These are phyloP conservation scores for Phenganax subtilis DNA, from an alignment of 92 coral and sea anemone species.

Conservation along the genomic window DNA sequence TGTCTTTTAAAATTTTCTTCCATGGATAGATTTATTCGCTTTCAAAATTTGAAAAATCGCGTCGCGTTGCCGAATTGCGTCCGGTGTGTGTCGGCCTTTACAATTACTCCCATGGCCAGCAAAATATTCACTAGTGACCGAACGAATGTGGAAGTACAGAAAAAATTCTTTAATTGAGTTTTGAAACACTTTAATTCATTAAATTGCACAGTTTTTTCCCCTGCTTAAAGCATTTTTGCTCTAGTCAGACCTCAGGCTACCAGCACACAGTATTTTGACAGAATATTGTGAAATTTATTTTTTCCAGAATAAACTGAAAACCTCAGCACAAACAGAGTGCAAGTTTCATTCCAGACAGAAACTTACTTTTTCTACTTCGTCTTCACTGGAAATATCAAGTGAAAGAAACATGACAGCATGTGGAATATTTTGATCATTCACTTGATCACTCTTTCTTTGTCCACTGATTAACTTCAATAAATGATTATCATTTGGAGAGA, in stretches of 20 bases:
- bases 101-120: too few relatives aligned
- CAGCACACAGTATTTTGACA: background rate
- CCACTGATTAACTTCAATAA: constrained; percentile 88
- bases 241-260: background rate
- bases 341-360: background rate
- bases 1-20: too few relatives aligned
- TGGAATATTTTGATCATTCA: constrained; percentile 58
- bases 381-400: constrained; percentile 72
- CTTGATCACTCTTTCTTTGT: constrained; percentile 45
- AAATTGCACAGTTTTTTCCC: background rate
- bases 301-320: background rate
- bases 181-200: background rate
- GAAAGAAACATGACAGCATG: constrained; percentile 84
- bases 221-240: background rate
- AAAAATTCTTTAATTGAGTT: background rate
- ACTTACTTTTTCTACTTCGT: constrained; percentile 31
- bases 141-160: background rate
- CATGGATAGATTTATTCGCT: too few relatives aligned
- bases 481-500: constrained; percentile 75
- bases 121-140: too few relatives aligned
- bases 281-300: background rate
- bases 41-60: too few relatives aligned
- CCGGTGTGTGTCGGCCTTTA: too few relatives aligned
- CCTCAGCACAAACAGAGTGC: background rate
- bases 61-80: too few relatives aligned